Conservation (phyloP, 2,888 invertebrate genomes). For the Mellilla xanthometata region DNA sequence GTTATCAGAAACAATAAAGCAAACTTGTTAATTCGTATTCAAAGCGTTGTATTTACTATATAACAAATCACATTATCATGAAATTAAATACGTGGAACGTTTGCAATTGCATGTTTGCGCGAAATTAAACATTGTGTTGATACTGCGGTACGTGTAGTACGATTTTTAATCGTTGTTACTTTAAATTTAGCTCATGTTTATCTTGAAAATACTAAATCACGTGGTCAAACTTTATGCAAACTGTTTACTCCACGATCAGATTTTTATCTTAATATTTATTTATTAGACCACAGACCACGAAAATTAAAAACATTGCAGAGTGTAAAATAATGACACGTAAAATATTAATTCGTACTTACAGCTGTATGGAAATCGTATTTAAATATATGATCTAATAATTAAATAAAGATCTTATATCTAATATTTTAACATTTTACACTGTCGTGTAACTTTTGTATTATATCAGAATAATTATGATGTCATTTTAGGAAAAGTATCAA, state of each 20-base stretch:
- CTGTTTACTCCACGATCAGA: background rate
- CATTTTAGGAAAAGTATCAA: constrained; percentile 43
- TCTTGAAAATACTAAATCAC: constrained; percentile 7
- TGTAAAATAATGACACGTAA: too few relatives aligned
- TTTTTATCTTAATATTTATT: too few relatives aligned
- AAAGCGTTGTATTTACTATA: constrained; percentile 33
- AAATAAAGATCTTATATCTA: too few relatives aligned
- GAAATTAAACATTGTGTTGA: constrained; percentile 51
- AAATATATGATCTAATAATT: too few relatives aligned
- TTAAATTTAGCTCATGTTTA: constrained; percentile 21
- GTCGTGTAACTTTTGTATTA: too few relatives aligned
- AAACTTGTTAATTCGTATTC: constrained; percentile 42
- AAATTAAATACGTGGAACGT: constrained; percentile 37
- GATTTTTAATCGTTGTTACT: constrained; percentile 12
- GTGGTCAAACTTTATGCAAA: constrained; percentile 4
- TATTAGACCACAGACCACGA: too few relatives aligned
- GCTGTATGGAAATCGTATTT: too few relatives aligned
- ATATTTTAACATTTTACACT: too few relatives aligned
- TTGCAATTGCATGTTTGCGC: constrained; percentile 55
- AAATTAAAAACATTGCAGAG: too few relatives aligned
- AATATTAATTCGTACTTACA: too few relatives aligned
- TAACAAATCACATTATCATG: constrained; percentile 54
- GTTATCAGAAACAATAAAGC: constrained; percentile 49
- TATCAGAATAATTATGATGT: too few relatives aligned
- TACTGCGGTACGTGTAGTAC: constrained; percentile 40